Base-by-base conservation (phyloP, 2,888 invertebrate species). In the Andrena fulva region DNA sequence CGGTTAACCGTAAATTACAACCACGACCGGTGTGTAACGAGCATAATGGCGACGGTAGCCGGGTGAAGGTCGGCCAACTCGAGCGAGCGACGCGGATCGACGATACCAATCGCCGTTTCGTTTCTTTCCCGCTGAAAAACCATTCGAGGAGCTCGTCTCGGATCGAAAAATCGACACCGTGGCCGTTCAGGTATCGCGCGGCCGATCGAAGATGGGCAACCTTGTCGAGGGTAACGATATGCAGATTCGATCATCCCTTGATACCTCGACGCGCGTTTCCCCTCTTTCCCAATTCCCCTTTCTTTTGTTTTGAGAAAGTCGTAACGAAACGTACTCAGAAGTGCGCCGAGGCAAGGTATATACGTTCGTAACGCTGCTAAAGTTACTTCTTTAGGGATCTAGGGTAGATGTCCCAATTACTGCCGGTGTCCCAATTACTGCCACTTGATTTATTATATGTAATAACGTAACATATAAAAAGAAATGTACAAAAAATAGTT, bases 1-100 rank as follows among this genome's bases (percentile, higher is more conserved):
- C 90, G 91, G 93, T 91, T 93, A 92, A 92, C 93, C 93, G 93
- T 93, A 93, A 93, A 92, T 93, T 93, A 93, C 91, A 89, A 87
- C 85, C 89, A 88, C 89, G 88, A 90, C 89, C 90, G 90, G 90
- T 91, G 88, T 88, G 92, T 91, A 93, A 92, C 91, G 91, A 92
- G 90, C 91, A 90, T 92, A 92, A 93, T 93, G 92, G 91, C 92
- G 91, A 91, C 89, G 89, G 81, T 84, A 88, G 91, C 84, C 91
- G 92, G 93, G 92, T 92, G 93, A 93, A 93, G 93, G 93, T 93
- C 93, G 93, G 91, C 87, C 91, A 91, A 91, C 84, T 87, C 85
- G 86, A 82, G 67, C 82, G 82, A 81, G 56, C 82, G 78, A 83
- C 64, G 33, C 69, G 50, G 73, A 77, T 80, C 56, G 50, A 86